phyloP scores from a whole-genome alignment of 1,140 invertebrate species.

The Drosophila fuyamai region DNA sequence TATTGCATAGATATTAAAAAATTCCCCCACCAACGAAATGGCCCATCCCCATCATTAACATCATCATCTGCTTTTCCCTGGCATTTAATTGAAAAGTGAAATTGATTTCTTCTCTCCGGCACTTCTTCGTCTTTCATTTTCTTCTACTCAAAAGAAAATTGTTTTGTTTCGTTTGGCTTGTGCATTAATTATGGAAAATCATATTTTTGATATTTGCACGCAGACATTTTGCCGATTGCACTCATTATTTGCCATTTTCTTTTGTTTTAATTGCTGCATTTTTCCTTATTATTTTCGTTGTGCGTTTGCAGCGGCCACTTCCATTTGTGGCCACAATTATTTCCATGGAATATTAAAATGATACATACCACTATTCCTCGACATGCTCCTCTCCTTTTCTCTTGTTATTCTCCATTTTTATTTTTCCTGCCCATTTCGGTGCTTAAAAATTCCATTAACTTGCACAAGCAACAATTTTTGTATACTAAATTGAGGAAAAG shows the following conservation, averaged over 20 bases:
- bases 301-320: constrained; percentile 23
- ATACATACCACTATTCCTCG: constrained; percentile 9
- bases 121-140: constrained; percentile 18
- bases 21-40: constrained; percentile 1
- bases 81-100: constrained; percentile 75
- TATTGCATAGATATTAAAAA: constrained; percentile 50
- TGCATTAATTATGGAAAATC: constrained; percentile 71
- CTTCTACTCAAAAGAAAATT: constrained; percentile 46
- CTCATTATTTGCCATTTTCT: constrained; percentile 45
- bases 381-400: background rate
- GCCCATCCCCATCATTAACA: constrained; percentile 32
- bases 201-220: constrained; percentile 52
- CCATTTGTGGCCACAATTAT: constrained; percentile 33
- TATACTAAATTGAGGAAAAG: background rate
- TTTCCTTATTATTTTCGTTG: constrained; percentile 12
- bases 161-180: constrained; percentile 29
- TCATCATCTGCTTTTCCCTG: constrained; percentile 6
- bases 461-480: constrained; percentile 5
- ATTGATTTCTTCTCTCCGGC: constrained; percentile 51
- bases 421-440: background rate
- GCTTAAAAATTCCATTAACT: constrained; percentile 43
- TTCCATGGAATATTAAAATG: constrained; percentile 45
- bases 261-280: constrained; percentile 33
- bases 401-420: background rate
- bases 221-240: constrained; percentile 27